Evolutionary conservation across 2,113 vertebrate genomes (phyloP).

Genomic region (Nipponia nippon): DNA sequence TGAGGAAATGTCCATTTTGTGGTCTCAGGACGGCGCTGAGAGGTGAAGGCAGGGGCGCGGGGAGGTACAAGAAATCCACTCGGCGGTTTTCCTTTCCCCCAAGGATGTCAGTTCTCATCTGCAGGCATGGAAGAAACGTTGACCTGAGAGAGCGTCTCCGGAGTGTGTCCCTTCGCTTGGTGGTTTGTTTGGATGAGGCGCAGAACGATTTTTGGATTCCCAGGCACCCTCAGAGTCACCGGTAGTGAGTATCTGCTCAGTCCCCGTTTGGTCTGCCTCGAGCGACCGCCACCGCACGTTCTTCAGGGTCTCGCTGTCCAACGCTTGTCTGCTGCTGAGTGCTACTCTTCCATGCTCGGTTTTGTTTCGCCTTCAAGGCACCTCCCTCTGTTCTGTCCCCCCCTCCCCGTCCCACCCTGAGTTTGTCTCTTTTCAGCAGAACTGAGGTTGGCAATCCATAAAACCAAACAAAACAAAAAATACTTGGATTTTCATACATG

Average conservation of each 20-base stretch:
- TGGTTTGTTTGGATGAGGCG: not conserved
- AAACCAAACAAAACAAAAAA: not conserved
- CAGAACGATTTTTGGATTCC: not conserved
- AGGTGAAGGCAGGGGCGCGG: not conserved
- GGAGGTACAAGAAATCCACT: not conserved
- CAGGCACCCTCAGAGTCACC: not conserved
- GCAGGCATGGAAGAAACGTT: not conserved
- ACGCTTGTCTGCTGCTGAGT: not conserved
- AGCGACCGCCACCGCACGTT: not conserved
- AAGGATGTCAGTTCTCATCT: not conserved
- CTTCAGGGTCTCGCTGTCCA: not conserved
- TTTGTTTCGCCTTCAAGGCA: not conserved
- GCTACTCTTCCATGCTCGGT: not conserved
- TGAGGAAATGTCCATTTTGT: not conserved
- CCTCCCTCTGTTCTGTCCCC: not conserved
- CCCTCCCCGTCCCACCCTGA: not conserved
- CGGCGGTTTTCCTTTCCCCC: not conserved
- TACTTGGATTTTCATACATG: constrained; percentile 30
- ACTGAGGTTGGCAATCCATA: constrained; percentile 5
- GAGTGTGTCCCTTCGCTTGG: not conserved
- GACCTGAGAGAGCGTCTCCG: not conserved
- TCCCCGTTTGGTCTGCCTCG: not conserved
- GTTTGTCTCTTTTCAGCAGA: constrained; percentile 48
- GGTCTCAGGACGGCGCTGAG: not conserved
- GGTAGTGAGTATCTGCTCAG: not conserved